These are phyloP conservation scores for Furcifer pardalis DNA, from an alignment of 2,797 vertebrate genomes.

Conservation along the genomic window DNA sequence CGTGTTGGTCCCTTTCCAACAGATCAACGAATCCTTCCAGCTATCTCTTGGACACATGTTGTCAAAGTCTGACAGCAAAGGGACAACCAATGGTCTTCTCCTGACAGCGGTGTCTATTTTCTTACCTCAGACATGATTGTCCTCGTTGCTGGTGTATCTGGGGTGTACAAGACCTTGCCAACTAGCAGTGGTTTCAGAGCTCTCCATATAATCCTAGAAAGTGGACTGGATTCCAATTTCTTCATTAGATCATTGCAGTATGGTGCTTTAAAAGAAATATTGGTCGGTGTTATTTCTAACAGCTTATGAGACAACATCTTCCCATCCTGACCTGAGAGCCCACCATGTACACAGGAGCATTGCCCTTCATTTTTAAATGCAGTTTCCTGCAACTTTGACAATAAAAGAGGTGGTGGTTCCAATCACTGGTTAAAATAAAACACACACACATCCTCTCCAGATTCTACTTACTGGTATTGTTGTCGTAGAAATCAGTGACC, in stretches of 20 bases:
- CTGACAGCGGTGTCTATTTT: not conserved
- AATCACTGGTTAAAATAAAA: not conserved
- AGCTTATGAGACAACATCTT: not conserved
- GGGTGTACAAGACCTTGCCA: conserved; percentile 95
- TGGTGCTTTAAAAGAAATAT: conserved; percentile 78
- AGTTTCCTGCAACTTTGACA: not conserved
- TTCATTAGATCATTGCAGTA: conserved; percentile 93
- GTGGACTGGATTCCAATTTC: conserved; percentile 91
- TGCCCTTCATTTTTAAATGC: not conserved
- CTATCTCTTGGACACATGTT: not conserved
- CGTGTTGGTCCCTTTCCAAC: not conserved
- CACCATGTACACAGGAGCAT: not conserved
- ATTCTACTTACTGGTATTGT: conserved; percentile 88
- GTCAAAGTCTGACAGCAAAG: not conserved
- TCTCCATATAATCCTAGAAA: conserved; percentile 95
- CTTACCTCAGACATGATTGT: conserved; percentile 90
- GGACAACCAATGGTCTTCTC: not conserved
- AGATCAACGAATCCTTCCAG: too few species aligned
- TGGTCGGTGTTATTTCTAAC: too few species aligned
- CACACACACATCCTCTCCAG: not conserved
- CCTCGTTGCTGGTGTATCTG: conserved; percentile 86
- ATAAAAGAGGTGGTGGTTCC: not conserved
- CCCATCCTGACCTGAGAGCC: not conserved
- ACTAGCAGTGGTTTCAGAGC: conserved; percentile 93
- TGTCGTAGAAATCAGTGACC: conserved; percentile 84